Conservation (phyloP, 2,888 invertebrate genomes). For the Thereva nobilitata region DNA sequence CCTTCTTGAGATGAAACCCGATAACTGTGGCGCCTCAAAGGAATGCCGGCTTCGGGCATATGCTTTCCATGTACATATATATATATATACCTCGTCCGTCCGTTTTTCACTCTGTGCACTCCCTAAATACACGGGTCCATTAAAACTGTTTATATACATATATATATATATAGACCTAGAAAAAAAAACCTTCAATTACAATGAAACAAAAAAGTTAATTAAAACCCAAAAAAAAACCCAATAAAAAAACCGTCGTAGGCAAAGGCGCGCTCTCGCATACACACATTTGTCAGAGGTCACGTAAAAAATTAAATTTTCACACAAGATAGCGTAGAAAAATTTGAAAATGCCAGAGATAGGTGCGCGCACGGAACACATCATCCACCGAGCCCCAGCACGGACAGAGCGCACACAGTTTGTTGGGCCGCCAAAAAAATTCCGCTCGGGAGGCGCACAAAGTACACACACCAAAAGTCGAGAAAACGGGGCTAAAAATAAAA, state of each 20-base stretch:
- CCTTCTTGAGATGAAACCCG: neutral
- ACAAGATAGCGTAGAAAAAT: neutral
- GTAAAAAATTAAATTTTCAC: slow-evolving; percentile 19
- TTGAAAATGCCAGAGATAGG: no score
- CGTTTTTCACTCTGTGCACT: neutral
- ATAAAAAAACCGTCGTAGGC: neutral
- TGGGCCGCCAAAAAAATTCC: no score
- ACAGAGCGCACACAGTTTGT: no score
- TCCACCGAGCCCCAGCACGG: no score
- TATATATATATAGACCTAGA: neutral
- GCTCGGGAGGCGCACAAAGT: no score
- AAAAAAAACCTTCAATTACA: slow-evolving; percentile 5
- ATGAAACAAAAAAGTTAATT: neutral
- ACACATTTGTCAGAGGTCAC: slow-evolving; percentile 3
- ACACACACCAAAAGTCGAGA: no score
- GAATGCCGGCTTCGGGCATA: no score
- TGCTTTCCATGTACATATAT: no score
- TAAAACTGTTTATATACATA: neutral
- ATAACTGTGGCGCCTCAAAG: no score
- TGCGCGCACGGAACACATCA: no score
- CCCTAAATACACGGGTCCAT: neutral
- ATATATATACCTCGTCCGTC: no score
- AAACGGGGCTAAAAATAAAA: no score
- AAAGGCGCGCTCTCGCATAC: neutral
- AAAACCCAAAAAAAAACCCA: neutral